A percentile compares a stretch with the other conserved stretches of the same genome.
Conservation (phyloP, 2,113 vertebrate species). For the Toxostoma redivivum region DNA sequence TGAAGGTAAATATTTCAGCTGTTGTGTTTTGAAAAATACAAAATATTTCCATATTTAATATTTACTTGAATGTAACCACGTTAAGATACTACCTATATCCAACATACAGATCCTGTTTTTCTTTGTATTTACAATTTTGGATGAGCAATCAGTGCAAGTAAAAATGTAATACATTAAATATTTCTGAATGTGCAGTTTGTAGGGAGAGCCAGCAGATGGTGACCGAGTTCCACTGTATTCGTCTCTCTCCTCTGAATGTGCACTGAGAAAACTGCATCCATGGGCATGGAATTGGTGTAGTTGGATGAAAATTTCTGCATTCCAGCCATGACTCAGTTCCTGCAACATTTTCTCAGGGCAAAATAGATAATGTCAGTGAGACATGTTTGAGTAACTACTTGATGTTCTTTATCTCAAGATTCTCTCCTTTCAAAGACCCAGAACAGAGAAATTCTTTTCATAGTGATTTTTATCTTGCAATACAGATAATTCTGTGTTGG, state of each 20-base stretch:
- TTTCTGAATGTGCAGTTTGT: background rate
- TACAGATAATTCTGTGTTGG: background rate
- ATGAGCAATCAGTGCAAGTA: background rate
- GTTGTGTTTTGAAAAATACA: background rate
- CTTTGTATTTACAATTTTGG: background rate
- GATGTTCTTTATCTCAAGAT: conserved; percentile 3
- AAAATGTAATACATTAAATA: background rate
- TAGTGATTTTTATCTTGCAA: background rate
- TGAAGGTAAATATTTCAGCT: background rate
- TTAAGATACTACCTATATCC: background rate
- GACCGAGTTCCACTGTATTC: background rate
- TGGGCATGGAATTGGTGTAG: background rate
- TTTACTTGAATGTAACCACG: background rate
- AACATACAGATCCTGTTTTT: background rate
- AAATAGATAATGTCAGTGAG: background rate
- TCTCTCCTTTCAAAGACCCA: background rate
- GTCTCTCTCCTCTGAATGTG: background rate
- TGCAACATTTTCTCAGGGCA: background rate
- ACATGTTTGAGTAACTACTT: background rate
- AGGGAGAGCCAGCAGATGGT: conserved; percentile 66
- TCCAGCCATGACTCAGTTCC: background rate
- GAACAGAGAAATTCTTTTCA: background rate
- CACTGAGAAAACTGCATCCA: fast-evolving
- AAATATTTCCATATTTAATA: background rate
- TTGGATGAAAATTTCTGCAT: background rate